Evolutionary conservation across 35 echinoderm and acorn worm genomes (phyloP), one percentile per base, ranked within the genome.

Genomic region (Strongylocentrotus purpuratus): DNA sequence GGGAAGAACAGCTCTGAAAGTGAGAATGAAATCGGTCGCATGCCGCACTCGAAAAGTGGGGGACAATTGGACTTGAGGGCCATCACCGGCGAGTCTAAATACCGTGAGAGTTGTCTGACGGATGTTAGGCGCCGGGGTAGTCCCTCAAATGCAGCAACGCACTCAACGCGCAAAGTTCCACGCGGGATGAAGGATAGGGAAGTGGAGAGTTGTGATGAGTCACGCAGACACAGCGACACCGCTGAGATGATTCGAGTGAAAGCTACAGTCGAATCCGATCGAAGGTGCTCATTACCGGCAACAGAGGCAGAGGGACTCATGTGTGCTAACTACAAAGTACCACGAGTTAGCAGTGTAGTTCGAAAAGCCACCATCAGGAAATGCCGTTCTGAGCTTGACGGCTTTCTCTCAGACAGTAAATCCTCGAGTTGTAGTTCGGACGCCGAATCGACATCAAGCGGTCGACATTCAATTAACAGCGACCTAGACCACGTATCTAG

Each of bases 291-390:
- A 17, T 46, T 93, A 93, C 91, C 47, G 12, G 87, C n/a, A 28
- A 33, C 87, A 17, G 91, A 93, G 46, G 9, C 91, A 9, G 91
- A 93, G 11, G 91, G 48, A 46, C 48, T 93, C 32, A 50, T 32
- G 48, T 58, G 48, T 11, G 91, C 91, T 2, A 93, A 58, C 46
- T 93, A 93, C 28, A 93, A 93, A 46, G 46, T 50, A 46, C 47
- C 91, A 4, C 91, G 91, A 48, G n/a, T 47, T 31, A 46, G 91
- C 31, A 93, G 91, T 32, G 45, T 93, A 10, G 91, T 93, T 4
- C 91, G 91, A 28, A 47, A 58, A 32, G 91, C 91, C 28, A 93
- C 91, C 13, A 93, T 93, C 48, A 50, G 91, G 91, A 93, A 93
- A 46, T 93, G 91, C 31, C 87, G 33, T 13, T 89, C 87, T 33